Conservation (phyloP, 2,113 vertebrate species). For the Misgurnus mizolepis region DNA sequence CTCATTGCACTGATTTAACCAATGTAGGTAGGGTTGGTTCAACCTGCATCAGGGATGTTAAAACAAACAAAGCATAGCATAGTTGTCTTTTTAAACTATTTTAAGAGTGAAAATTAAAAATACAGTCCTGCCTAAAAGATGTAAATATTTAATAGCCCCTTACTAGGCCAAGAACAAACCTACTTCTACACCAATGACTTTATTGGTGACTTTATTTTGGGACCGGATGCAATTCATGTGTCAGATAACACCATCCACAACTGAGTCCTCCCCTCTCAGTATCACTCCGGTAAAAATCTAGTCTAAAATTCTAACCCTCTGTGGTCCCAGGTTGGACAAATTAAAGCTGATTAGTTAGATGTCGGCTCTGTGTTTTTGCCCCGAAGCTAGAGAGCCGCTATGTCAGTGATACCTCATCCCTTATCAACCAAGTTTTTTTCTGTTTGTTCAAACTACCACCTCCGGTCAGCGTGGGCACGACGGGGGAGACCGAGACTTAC, state of each 20-base stretch:
- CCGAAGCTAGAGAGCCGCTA: constrained; percentile 54
- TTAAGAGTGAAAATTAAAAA: too few species aligned
- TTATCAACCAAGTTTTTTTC: constrained; percentile 56
- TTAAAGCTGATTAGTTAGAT: constrained; percentile 72
- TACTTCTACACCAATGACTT: background rate
- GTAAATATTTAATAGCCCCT: too few species aligned
- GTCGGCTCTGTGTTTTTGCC: constrained; percentile 61
- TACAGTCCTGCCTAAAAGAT: too few species aligned
- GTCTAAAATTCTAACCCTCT: constrained; percentile 62
- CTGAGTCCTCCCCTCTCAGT: constrained; percentile 10
- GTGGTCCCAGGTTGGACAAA: constrained; percentile 66
- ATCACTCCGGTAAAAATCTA: constrained; percentile 50
- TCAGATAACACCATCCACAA: constrained; percentile 8
- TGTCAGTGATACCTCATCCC: constrained; percentile 55
- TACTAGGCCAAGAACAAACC: background rate
- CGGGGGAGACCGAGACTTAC: constrained; percentile 43
- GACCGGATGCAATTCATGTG: constrained; percentile 20
- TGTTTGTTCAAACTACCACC: constrained; percentile 61
- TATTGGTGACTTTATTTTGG: background rate
- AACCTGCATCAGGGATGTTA: too few species aligned
- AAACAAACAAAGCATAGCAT: too few species aligned
- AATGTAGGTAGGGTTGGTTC: too few species aligned
- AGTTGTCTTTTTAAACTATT: too few species aligned
- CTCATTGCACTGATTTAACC: too few species aligned
- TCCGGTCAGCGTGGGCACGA: constrained; percentile 65